Evolutionary conservation across 2,797 vertebrate species (phyloP).

Genomic region (Prunella strophiata): DNA sequence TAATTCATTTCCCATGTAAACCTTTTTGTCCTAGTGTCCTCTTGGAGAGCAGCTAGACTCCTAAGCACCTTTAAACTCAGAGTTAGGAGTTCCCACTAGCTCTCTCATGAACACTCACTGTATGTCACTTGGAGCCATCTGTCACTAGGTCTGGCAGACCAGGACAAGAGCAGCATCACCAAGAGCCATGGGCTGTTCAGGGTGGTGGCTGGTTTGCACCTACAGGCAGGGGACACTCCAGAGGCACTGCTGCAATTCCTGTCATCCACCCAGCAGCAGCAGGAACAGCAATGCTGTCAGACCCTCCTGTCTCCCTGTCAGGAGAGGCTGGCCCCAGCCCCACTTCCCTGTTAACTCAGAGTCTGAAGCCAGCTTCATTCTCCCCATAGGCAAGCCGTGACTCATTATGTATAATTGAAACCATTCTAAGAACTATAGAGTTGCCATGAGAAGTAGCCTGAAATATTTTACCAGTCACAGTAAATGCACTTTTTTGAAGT

Average conservation of each 20-base stretch:
- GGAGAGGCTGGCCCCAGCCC: background rate
- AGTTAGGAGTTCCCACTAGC: background rate
- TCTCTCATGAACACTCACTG: background rate
- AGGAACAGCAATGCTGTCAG: background rate
- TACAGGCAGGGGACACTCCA: background rate
- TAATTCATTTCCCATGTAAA: background rate
- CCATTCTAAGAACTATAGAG: background rate
- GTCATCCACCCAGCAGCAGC: background rate
- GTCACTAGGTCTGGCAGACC: background rate
- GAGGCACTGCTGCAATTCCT: background rate
- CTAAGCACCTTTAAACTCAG: background rate
- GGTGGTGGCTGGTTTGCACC: background rate
- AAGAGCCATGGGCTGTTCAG: background rate
- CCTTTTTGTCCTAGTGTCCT: background rate
- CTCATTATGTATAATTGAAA: background rate
- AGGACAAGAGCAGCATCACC: background rate
- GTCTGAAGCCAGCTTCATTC: background rate
- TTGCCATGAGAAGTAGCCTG: background rate
- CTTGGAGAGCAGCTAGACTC: background rate
- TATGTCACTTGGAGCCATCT: background rate
- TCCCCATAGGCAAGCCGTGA: background rate
- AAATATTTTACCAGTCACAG: background rate
- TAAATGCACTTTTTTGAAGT: background rate
- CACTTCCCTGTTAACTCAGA: background rate
- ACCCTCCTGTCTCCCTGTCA: background rate